Evolutionary conservation across 2,113 vertebrate species (phyloP).

Genomic region (Sylvilagus bachmani): DNA sequence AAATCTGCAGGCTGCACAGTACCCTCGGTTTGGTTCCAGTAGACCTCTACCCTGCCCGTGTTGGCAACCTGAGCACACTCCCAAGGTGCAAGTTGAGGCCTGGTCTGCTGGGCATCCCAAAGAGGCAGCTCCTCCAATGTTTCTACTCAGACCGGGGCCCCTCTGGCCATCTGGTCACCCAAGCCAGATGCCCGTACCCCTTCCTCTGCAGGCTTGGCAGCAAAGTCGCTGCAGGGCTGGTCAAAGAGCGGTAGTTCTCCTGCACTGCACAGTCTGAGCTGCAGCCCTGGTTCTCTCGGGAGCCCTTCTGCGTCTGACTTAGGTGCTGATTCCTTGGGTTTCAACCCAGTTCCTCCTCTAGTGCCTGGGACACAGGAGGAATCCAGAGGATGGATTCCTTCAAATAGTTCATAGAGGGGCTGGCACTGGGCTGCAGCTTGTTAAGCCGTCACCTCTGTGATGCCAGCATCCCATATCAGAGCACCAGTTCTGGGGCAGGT

Average conservation of each 20-base stretch:
- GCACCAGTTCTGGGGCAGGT: too few species aligned
- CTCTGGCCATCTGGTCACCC: background rate
- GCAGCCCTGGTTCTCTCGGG: background rate
- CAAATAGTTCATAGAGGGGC: too few species aligned
- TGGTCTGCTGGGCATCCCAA: background rate
- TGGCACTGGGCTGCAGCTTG: too few species aligned
- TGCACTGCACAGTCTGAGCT: background rate
- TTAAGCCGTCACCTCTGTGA: too few species aligned
- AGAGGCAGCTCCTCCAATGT: background rate
- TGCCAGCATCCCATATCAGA: too few species aligned
- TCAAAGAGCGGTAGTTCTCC: background rate
- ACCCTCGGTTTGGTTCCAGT: background rate
- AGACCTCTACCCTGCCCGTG: background rate
- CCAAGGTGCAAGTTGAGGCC: too few species aligned
- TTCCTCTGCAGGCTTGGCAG: background rate
- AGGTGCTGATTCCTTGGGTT: background rate
- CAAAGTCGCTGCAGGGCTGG: background rate
- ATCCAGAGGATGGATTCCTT: background rate
- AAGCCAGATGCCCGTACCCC: background rate
- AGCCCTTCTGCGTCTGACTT: background rate
- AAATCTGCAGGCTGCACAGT: background rate
- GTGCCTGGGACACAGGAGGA: background rate
- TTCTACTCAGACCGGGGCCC: background rate
- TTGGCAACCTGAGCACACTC: accelerated
- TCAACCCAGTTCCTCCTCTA: background rate